Conservation (phyloP, 2,888 invertebrate genomes). For the Drosophila barbarae region DNA sequence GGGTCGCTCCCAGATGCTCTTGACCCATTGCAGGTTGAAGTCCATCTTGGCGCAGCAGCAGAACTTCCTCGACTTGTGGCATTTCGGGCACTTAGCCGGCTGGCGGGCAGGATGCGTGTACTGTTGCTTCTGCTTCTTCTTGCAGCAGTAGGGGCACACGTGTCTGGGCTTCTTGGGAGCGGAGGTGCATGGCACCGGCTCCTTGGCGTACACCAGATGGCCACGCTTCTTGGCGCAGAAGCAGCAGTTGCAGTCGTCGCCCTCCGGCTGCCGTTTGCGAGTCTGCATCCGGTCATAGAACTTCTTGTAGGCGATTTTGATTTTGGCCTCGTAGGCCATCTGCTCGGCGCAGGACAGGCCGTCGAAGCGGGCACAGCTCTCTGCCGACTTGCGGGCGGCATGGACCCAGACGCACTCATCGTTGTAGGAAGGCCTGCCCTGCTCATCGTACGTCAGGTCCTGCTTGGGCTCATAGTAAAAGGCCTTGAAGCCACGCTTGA, state of each 20-base stretch:
- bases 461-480: constrained; percentile 73
- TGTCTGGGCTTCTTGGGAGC: constrained; percentile 60
- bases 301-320: constrained; percentile 73
- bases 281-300: constrained; percentile 75
- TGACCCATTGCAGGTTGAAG: constrained; percentile 73
- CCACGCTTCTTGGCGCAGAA: constrained; percentile 76
- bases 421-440: constrained; percentile 60
- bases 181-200: constrained; percentile 54
- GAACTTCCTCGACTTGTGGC: constrained; percentile 68
- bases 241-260: constrained; percentile 76
- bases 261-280: constrained; percentile 67
- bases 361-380: constrained; percentile 72
- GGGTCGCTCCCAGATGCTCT: constrained; percentile 75
- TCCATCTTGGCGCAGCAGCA: constrained; percentile 73
- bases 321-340: constrained; percentile 71
- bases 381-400: constrained; percentile 75
- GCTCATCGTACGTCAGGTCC: constrained; percentile 58
- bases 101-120: constrained; percentile 59
- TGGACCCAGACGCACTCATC: constrained; percentile 77
- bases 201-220: constrained; percentile 68
- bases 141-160: constrained; percentile 69
- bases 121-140: constrained; percentile 59
- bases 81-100: constrained; percentile 69
- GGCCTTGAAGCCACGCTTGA: constrained; percentile 77
- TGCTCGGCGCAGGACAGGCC: constrained; percentile 73